Conservation (phyloP, 2,797 vertebrate genomes). For the Botia almorhae region DNA sequence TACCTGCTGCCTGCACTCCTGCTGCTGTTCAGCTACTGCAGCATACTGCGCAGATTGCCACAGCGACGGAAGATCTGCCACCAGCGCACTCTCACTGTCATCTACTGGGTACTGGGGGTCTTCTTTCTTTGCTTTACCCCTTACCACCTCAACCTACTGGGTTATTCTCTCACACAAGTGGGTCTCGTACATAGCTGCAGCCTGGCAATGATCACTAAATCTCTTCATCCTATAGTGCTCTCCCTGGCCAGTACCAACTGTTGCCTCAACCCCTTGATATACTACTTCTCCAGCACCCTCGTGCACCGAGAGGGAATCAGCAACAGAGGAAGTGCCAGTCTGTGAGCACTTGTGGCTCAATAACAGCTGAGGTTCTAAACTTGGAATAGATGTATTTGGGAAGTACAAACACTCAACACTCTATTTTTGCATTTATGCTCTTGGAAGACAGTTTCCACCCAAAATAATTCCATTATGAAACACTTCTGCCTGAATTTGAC, state of each 20-base stretch:
- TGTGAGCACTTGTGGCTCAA: conserved; percentile 13
- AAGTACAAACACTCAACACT: too few species aligned
- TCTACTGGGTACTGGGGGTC: conserved; percentile 76
- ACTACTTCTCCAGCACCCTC: conserved; percentile 75
- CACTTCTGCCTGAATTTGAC: too few species aligned
- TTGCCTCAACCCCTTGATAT: conserved; percentile 78
- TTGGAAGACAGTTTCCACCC: too few species aligned
- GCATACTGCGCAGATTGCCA: conserved; percentile 64
- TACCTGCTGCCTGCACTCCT: conserved; percentile 72
- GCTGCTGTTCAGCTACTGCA: conserved; percentile 77
- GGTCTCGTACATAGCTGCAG: conserved; percentile 70
- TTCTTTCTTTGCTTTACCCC: conserved; percentile 78
- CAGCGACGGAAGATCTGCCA: conserved; percentile 55
- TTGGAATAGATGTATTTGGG: too few species aligned
- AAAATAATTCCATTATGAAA: too few species aligned
- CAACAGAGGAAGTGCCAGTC: conserved; percentile 57
- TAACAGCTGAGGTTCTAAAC: too few species aligned
- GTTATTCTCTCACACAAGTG: conserved; percentile 74
- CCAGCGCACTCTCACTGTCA: conserved; percentile 69
- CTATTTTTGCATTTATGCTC: too few species aligned
- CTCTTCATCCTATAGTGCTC: conserved; percentile 72
- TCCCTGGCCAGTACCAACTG: conserved; percentile 75
- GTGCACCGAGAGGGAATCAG: conserved; percentile 55
- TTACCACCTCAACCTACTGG: conserved; percentile 77
- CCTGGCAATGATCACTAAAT: conserved; percentile 66